These are phyloP conservation scores for Nematolebias whitei DNA, from an alignment of 2,113 vertebrate species.

Conservation along the genomic window DNA sequence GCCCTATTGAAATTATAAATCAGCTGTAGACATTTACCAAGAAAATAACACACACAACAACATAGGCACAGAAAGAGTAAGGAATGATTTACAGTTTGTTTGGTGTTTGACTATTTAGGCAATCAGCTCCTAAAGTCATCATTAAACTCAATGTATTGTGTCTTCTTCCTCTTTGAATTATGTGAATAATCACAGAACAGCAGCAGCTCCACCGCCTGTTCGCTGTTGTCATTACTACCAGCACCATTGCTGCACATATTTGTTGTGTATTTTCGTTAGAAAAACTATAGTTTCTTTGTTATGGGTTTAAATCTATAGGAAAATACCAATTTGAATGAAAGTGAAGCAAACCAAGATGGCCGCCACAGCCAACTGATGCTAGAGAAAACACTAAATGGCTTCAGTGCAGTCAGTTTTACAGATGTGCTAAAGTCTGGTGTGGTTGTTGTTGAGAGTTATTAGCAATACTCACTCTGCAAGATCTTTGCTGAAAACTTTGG, in stretches of 20 bases:
- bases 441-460: no score
- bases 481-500: no score
- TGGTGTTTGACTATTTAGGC: neutral
- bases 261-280: no score
- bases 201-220: constrained; percentile 20
- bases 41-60: neutral
- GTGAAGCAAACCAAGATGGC: no score
- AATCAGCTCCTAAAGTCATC: accelerated
- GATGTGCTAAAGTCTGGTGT: no score
- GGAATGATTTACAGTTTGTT: neutral
- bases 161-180: neutral
- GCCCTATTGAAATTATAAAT: constrained; percentile 7
- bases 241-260: neutral
- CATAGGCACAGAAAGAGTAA: neutral
- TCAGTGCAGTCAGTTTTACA: no score
- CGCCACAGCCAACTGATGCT: no score
- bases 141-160: neutral
- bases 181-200: neutral
- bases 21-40: neutral
- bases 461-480: no score
- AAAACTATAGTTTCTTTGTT: neutral
- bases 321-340: neutral
- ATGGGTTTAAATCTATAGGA: neutral
- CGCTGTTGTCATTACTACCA: neutral
- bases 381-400: no score